Conservation (phyloP, 2,113 vertebrate genomes). For the Scolopax mira region DNA sequence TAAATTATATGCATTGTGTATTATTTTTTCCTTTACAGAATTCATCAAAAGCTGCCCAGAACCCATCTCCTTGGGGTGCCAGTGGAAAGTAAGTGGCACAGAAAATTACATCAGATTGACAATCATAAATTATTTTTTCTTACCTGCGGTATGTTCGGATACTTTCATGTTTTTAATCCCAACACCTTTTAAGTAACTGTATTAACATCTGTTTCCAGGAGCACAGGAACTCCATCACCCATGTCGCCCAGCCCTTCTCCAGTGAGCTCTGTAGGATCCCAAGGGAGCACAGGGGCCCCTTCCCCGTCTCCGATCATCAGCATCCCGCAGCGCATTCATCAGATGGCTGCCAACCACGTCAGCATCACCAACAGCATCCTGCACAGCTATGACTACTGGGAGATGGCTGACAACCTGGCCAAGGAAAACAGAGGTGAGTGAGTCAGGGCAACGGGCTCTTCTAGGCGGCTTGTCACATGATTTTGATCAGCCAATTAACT, state of each 20-base stretch:
- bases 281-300: constrained; percentile 71
- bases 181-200: not conserved
- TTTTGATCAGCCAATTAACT: not conserved
- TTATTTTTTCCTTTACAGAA: constrained; percentile 76
- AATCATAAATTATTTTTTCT: not conserved
- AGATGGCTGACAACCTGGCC: constrained; percentile 94
- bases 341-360: constrained; percentile 98
- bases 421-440: constrained; percentile 92
- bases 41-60: constrained; percentile 87
- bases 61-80: constrained; percentile 81
- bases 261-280: constrained; percentile 80
- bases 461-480: not conserved
- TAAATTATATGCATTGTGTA: not conserved
- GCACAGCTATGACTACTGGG: constrained; percentile 99
- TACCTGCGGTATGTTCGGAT: not conserved
- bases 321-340: constrained; percentile 98
- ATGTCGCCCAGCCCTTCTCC: constrained; percentile 85
- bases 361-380: constrained; percentile 99
- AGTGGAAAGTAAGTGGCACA: constrained; percentile 86
- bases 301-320: constrained; percentile 84
- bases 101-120: not conserved
- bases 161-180: not conserved
- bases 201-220: constrained; percentile 73
- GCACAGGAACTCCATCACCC: constrained; percentile 77
- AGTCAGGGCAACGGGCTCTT: not conserved